Conservation (phyloP, 2,113 vertebrate species). For the Glaucidium brasilianum region DNA sequence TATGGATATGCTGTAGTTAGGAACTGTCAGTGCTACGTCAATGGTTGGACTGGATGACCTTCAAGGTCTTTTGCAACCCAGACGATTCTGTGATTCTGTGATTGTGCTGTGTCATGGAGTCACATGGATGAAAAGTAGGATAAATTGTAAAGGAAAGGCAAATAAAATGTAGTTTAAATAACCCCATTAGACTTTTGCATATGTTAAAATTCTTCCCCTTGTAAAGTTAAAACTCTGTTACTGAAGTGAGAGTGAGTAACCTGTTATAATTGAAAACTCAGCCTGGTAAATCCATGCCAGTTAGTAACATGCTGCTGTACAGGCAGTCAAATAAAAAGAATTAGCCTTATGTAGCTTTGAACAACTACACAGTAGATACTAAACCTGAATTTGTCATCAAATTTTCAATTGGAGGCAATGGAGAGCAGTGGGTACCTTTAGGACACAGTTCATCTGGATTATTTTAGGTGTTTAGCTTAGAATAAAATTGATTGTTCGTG, state of each 20-base stretch:
- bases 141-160: neutral
- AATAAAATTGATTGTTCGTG: neutral
- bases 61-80: too few relatives aligned
- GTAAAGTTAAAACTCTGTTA: neutral
- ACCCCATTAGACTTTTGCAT: neutral
- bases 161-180: neutral
- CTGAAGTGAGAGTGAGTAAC: neutral
- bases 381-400: neutral
- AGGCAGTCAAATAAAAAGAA: neutral
- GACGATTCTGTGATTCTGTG: too few relatives aligned
- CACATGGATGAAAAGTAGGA: neutral
- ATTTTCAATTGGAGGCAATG: neutral
- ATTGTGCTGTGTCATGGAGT: neutral
- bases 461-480: neutral
- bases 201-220: neutral
- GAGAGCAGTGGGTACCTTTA: neutral
- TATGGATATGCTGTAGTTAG: too few relatives aligned
- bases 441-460: neutral
- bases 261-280: neutral
- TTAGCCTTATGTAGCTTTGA: neutral
- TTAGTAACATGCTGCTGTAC: neutral
- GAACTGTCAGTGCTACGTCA: too few relatives aligned
- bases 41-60: too few relatives aligned
- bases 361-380: neutral
- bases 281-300: neutral